These are phyloP conservation scores for Platalea minor DNA, from an alignment of 2,797 vertebrate species.

Conservation along the genomic window DNA sequence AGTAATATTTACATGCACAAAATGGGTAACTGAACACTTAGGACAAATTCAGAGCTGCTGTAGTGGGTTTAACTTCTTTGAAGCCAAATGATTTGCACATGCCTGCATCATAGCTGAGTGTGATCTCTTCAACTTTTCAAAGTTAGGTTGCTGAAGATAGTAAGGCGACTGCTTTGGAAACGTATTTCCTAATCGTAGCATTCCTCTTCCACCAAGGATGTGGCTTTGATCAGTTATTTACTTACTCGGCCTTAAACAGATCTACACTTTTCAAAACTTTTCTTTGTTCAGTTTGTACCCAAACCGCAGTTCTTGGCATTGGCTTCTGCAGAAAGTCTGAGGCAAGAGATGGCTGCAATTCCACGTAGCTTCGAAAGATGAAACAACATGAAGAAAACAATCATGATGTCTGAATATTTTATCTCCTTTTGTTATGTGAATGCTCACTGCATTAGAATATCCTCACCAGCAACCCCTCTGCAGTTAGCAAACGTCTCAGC, in stretches of 20 bases:
- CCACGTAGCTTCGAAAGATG: background rate
- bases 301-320: background rate
- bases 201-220: background rate
- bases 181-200: background rate
- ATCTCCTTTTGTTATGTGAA: conserved; percentile 10
- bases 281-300: background rate
- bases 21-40: background rate
- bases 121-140: background rate
- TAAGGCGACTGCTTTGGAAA: background rate
- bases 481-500: background rate
- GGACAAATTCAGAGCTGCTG: background rate
- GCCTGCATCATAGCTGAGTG: accelerated
- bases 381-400: background rate
- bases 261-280: background rate
- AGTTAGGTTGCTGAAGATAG: background rate
- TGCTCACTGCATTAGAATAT: background rate
- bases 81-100: background rate
- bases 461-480: background rate
- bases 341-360: background rate
- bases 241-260: background rate
- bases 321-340: background rate
- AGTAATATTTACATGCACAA: background rate
- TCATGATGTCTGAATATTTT: background rate
- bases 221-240: background rate
- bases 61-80: background rate